Evolutionary conservation across 1,140 invertebrate genomes (phyloP), one percentile per base, ranked within the genome.

Genomic region (Galleria mellonella): DNA sequence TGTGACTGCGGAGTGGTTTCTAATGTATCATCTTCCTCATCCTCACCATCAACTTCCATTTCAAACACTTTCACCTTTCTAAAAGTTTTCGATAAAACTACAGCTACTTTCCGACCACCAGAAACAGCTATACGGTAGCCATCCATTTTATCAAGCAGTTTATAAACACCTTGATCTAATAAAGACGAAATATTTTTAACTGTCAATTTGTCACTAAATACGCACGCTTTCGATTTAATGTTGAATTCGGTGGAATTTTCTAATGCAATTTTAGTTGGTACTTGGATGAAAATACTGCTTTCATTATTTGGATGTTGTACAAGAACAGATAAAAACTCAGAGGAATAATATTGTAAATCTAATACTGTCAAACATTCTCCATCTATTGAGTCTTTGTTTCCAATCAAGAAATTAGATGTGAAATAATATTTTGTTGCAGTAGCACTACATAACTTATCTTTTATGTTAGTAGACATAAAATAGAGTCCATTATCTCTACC

Each of bases 41-140:
- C 96, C 54, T 97, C 96, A 4, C 94, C 94, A 66, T 96, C 95
- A 0, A 92, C 93, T 87, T 98, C 96, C 91, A 97, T 97, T 75
- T 98, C 95, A 65, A 95, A 94, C 28, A 97, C 87, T 48, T 94
- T 88, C 32, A 98, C 92, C 74, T 95, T 94, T 42, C 94, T 89
- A 47, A 88, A 87, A 56, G 90, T 94, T 62, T 94, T 92, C 10
- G 93, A 94, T 8, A 97, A 81, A 43, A 98, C 90, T 33, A 96
- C 94, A 7, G 95, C 92, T 13, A 98, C 94, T 88, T 97, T 96
- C 30, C 96, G 87, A 8, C 91, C 89, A 0, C 96, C 95, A 47
- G 95, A 97, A 0, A 98, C 95, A 4, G 95, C 92, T 52, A 97
- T 89, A 56, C 87, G 86, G 41, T 87, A 89, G 1, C 91, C 91